Percentiles rank a stretch among this genome's conserved stretches.
These are phyloP conservation scores for Ochlodes sylvanus DNA, from an alignment of 2,888 invertebrate species.

Conservation along the genomic window DNA sequence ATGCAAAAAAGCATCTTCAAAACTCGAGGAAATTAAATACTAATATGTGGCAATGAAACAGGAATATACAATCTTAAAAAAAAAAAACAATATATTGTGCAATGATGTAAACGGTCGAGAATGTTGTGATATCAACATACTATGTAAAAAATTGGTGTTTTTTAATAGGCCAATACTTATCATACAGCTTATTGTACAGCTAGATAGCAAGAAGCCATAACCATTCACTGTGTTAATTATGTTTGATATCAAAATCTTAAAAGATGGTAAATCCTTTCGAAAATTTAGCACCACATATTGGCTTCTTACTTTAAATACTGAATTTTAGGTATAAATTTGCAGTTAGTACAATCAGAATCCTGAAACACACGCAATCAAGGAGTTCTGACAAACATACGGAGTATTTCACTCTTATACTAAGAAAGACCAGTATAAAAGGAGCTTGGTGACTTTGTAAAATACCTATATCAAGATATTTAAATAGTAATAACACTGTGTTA, in stretches of 20 bases:
- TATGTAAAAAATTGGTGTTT: constrained; percentile 23
- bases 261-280: constrained; percentile 78
- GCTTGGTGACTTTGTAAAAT: no score
- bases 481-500: no score
- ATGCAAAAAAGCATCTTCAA: not conserved
- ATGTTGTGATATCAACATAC: not conserved
- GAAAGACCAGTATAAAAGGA: no score
- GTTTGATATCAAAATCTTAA: constrained; percentile 74
- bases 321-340: constrained; percentile 43
- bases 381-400: not conserved
- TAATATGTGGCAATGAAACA: not conserved
- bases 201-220: constrained; percentile 41
- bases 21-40: not conserved
- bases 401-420: no score
- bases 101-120: not conserved
- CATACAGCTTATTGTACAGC: constrained; percentile 20
- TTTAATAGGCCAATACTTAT: constrained; percentile 25
- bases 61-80: constrained; percentile 7
- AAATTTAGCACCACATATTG: constrained; percentile 84
- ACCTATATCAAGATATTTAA: no score
- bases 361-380: not conserved
- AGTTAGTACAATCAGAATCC: constrained; percentile 36
- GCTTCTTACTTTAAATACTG: constrained; percentile 75
- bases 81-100: constrained; percentile 14
- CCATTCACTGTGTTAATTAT: constrained; percentile 60